Percentiles rank a stretch among this genome's conserved stretches.
Conservation (phyloP, 2,113 vertebrate species). For the Pelvicachromis taeniatus region DNA sequence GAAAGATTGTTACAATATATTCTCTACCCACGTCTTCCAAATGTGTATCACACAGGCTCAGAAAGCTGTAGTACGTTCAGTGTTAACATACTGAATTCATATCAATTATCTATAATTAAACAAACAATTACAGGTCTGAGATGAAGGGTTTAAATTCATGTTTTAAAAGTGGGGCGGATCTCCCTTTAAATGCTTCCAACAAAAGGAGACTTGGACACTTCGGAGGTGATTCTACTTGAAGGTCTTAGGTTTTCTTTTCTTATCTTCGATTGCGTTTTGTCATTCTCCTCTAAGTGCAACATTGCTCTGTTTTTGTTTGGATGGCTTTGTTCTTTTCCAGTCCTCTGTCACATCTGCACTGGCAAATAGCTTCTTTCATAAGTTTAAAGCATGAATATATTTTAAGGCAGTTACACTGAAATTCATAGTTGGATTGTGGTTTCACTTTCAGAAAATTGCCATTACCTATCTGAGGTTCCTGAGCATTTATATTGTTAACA, state of each 20-base stretch:
- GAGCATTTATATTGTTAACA: neutral
- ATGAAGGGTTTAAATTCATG: neutral
- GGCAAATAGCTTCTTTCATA: neutral
- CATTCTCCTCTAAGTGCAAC: neutral
- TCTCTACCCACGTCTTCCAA: neutral
- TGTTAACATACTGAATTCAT: neutral
- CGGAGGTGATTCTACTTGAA: neutral
- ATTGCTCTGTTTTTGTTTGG: neutral
- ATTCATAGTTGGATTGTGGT: rapidly evolving
- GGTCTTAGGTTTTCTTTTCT: neutral
- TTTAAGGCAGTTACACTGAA: neutral
- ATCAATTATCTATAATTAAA: neutral
- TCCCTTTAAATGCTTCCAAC: neutral
- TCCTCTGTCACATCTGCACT: neutral
- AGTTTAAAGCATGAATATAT: neutral
- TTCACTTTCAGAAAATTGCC: neutral
- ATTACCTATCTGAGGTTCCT: neutral
- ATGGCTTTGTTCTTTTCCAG: neutral
- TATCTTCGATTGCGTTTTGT: neutral
- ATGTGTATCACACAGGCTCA: neutral
- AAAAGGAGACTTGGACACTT: neutral
- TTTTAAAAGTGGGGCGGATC: neutral
- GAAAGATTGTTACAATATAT: neutral
- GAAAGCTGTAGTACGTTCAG: neutral
- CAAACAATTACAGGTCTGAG: neutral